A percentile compares a stretch with the other conserved stretches of the same genome.
phyloP scores from a whole-genome alignment of 2,888 invertebrate genomes.

The Anthophora plumipes region DNA sequence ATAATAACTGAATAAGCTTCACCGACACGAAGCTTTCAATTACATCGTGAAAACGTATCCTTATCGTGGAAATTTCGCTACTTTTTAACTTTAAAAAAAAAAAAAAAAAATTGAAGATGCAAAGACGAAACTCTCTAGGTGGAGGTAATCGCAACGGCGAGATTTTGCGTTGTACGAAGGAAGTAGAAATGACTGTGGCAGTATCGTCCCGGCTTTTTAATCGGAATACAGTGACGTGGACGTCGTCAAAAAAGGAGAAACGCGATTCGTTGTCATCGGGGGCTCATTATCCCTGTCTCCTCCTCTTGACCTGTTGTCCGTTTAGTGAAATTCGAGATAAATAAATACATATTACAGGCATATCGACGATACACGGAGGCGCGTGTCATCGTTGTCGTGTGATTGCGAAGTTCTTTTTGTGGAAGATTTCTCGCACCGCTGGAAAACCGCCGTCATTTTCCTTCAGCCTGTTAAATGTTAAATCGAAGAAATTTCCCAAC shows the following conservation, averaged over 20 bases:
- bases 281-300: constrained; percentile 36
- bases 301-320: constrained; percentile 10
- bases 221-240: constrained; percentile 5
- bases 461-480: no score
- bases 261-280: constrained; percentile 36
- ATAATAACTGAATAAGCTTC: not conserved
- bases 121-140: no score
- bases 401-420: no score
- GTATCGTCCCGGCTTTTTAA: constrained; percentile 27
- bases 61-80: not conserved
- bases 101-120: no score
- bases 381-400: no score
- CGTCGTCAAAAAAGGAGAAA: constrained; percentile 4
- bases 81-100: not conserved
- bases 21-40: not conserved
- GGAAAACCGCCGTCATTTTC: no score
- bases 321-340: constrained; percentile 35
- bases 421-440: no score
- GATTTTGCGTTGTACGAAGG: not conserved
- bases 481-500: not conserved
- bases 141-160: not conserved
- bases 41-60: not conserved
- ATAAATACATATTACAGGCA: not conserved
- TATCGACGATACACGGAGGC: not conserved
- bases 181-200: not conserved